Conservation (phyloP, 2,888 invertebrate genomes). For the Apoda limacodes region DNA sequence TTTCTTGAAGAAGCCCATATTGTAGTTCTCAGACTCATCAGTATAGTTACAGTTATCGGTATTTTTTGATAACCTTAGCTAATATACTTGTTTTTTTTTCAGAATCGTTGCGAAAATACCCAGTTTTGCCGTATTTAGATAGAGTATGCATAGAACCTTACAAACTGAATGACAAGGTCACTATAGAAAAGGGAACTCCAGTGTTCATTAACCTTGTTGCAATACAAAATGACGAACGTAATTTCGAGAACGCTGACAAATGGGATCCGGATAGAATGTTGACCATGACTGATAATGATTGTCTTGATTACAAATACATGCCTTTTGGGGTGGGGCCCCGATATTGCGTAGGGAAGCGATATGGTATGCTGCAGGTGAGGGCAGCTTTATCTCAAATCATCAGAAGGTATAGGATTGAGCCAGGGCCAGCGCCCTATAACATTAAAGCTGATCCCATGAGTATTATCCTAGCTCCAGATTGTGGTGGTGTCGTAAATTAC, state of each 20-base stretch:
- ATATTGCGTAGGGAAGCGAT: slow-evolving; percentile 35
- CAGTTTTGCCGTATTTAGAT: slow-evolving; percentile 37
- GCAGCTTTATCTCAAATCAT: slow-evolving; percentile 41
- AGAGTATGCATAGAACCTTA: slow-evolving; percentile 33
- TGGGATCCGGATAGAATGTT: slow-evolving; percentile 43
- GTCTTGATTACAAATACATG: slow-evolving; percentile 35
- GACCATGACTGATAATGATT: slow-evolving; percentile 31
- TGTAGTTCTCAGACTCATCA: too few relatives aligned
- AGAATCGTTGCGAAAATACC: slow-evolving; percentile 47
- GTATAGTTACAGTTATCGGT: too few relatives aligned
- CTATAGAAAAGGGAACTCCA: slow-evolving; percentile 35
- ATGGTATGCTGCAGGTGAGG: slow-evolving; percentile 47
- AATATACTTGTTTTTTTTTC: too few relatives aligned
- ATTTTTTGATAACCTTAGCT: too few relatives aligned
- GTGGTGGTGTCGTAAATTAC: slow-evolving; percentile 36
- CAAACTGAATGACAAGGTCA: slow-evolving; percentile 34
- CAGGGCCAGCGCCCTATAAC: slow-evolving; percentile 25
- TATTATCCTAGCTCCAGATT: slow-evolving; percentile 31
- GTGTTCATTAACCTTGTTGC: slow-evolving; percentile 40
- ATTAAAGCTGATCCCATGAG: slow-evolving; percentile 33
- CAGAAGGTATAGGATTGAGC: slow-evolving; percentile 30
- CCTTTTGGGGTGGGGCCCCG: slow-evolving; percentile 53
- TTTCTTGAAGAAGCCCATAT: too few relatives aligned
- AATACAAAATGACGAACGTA: slow-evolving; percentile 36
- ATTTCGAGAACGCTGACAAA: slow-evolving; percentile 36